Percentiles rank a stretch among this genome's conserved stretches.
Conservation (phyloP, 1,140 invertebrate species). For the Batillaria attramentaria region DNA sequence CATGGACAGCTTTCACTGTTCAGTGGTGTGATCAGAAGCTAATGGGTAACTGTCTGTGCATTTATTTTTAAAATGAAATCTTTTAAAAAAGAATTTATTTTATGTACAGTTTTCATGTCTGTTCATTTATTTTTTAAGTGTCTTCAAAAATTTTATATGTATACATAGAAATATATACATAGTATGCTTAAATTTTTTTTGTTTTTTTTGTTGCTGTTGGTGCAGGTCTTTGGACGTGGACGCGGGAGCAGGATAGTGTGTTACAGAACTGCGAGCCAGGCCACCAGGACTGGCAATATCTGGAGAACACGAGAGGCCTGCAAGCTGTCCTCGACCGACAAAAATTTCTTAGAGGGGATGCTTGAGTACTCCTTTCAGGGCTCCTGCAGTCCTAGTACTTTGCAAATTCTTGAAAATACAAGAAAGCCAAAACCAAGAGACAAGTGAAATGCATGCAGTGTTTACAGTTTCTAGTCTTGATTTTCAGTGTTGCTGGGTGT, state of each 20-base stretch:
- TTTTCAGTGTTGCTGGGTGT: too few relatives aligned
- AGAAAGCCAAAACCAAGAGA: too few relatives aligned
- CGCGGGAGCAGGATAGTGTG: conserved; percentile 7
- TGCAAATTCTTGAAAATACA: too few relatives aligned
- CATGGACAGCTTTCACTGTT: not conserved
- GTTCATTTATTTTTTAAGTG: not conserved
- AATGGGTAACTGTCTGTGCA: not conserved
- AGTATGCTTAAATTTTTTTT: not conserved
- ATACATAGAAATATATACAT: not conserved
- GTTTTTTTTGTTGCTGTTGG: not conserved
- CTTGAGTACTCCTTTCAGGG: not conserved
- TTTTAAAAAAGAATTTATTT: too few relatives aligned
- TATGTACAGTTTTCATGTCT: not conserved
- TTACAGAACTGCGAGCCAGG: not conserved
- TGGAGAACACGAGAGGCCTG: not conserved
- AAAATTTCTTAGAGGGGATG: not conserved
- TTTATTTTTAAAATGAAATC: too few relatives aligned
- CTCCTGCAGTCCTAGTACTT: too few relatives aligned
- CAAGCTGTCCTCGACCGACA: not conserved
- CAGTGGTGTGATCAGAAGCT: not conserved
- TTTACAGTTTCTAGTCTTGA: too few relatives aligned
- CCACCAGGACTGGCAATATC: not conserved
- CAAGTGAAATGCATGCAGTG: too few relatives aligned
- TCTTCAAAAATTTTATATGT: not conserved
- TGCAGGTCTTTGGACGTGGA: conserved; percentile 12